Evolutionary conservation across 2,888 invertebrate genomes (phyloP).

Genomic region (Osedax frankpressi): DNA sequence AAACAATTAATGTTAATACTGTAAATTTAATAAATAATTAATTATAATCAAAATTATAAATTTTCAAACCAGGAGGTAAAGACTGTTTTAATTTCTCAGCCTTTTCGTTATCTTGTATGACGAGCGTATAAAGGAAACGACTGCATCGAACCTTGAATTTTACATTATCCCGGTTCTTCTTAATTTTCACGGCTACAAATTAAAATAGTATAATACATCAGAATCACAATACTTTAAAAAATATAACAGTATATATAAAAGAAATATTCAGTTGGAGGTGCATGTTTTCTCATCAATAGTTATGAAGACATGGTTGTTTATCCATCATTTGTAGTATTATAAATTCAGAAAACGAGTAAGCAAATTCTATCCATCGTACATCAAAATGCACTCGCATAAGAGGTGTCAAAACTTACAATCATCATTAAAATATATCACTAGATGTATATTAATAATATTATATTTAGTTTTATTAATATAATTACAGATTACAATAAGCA

Average conservation of each 20-base stretch:
- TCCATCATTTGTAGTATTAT: neutral
- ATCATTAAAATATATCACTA: no score
- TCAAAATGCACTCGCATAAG: neutral
- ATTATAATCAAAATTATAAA: neutral
- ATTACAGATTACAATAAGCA: no score
- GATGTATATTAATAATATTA: neutral
- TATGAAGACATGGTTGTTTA: neutral
- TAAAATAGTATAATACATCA: neutral
- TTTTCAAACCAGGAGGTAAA: conserved; percentile 62
- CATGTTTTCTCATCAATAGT: neutral
- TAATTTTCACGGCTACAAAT: conserved; percentile 52
- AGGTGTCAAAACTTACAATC: neutral
- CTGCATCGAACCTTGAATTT: conserved; percentile 99
- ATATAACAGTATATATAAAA: neutral
- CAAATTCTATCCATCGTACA: neutral
- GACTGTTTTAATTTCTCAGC: conserved; percentile 97
- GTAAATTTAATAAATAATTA: neutral
- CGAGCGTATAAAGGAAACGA: conserved; percentile 88
- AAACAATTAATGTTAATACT: neutral
- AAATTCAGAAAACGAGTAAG: neutral
- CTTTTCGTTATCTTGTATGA: conserved; percentile 95
- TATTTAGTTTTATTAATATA: no score
- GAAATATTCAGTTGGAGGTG: neutral
- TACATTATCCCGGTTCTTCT: conserved; percentile 75
- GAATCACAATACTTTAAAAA: neutral